Conservation (phyloP, 2,888 invertebrate species). For the Hemistola chrysoprasaria region DNA sequence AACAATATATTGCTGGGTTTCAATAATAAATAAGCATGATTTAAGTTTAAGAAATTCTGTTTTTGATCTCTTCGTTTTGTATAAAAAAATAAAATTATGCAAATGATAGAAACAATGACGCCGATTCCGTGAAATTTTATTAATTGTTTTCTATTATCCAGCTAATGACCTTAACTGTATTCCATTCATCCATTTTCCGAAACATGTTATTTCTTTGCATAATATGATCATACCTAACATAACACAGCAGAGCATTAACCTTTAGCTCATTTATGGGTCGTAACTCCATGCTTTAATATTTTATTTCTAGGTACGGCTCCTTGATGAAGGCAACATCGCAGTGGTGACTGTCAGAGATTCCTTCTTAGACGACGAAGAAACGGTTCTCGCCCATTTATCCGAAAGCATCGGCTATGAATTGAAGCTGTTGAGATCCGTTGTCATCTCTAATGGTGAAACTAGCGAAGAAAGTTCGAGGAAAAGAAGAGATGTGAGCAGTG, state of each 20-base stretch:
- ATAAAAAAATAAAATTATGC: constrained; percentile 6
- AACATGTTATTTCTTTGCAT: constrained; percentile 12
- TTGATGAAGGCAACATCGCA: constrained; percentile 62
- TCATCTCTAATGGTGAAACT: constrained; percentile 49
- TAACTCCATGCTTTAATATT: constrained; percentile 17
- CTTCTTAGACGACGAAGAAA: constrained; percentile 61
- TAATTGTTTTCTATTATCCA: constrained; percentile 1
- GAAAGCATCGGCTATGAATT: constrained; percentile 60
- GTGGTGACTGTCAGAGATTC: constrained; percentile 63
- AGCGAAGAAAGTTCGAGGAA: constrained; percentile 35
- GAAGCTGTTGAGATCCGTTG: constrained; percentile 60
- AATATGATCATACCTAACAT: constrained; percentile 12
- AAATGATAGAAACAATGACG: constrained; percentile 12
- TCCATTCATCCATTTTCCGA: constrained; percentile 10
- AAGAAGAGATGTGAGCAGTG: constrained; percentile 32
- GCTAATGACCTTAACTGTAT: constrained; percentile 16
- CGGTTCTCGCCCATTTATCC: constrained; percentile 51
- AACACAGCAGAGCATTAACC: constrained; percentile 32
- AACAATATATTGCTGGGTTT: too few species aligned
- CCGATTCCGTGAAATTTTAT: constrained; percentile 15
- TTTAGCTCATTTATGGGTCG: constrained; percentile 16
- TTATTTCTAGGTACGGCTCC: constrained; percentile 67
- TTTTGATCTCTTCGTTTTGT: not conserved
- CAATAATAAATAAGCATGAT: too few species aligned
- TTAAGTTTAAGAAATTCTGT: too few species aligned